These are phyloP conservation scores for Dromaius novaehollandiae DNA, from an alignment of 2,113 vertebrate genomes.

Conservation along the genomic window DNA sequence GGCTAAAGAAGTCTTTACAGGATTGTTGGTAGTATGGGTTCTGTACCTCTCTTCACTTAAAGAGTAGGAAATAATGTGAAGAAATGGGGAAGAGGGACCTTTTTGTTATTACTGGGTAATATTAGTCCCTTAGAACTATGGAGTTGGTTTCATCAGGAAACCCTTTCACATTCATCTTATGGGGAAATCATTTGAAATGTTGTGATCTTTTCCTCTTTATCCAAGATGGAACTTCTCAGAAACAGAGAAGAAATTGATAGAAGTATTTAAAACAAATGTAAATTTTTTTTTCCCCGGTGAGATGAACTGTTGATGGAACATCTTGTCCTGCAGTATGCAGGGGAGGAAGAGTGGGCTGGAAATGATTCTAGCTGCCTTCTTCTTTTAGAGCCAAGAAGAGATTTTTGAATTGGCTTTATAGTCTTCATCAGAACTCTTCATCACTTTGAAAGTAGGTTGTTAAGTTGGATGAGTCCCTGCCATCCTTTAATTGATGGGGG, in stretches of 20 bases:
- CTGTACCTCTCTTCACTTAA: not conserved
- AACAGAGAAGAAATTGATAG: conserved; percentile 37
- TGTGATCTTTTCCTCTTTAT: conserved; percentile 6
- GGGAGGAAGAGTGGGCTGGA: conserved; percentile 59
- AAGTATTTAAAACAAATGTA: conserved; percentile 54
- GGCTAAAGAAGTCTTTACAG: not conserved
- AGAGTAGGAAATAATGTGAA: not conserved
- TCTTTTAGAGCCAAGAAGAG: conserved; percentile 35
- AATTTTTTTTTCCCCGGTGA: conserved; percentile 11
- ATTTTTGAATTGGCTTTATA: conserved; percentile 24
- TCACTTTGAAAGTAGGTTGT: conserved; percentile 51
- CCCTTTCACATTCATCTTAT: not conserved
- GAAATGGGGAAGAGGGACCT: not conserved
- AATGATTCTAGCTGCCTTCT: conserved; percentile 55
- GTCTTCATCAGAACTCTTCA: conserved; percentile 55
- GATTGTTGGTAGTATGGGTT: not conserved
- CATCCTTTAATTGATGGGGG: conserved; percentile 22
- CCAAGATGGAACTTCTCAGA: conserved; percentile 38
- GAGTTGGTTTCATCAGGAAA: not conserved
- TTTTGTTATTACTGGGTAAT: not conserved
- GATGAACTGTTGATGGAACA: conserved; percentile 64
- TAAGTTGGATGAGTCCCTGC: conserved; percentile 49
- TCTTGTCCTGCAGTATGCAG: conserved; percentile 62
- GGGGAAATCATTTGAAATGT: not conserved
- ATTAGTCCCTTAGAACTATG: not conserved